phyloP scores from a whole-genome alignment of 2,888 invertebrate species.

The Suillia variegata region DNA sequence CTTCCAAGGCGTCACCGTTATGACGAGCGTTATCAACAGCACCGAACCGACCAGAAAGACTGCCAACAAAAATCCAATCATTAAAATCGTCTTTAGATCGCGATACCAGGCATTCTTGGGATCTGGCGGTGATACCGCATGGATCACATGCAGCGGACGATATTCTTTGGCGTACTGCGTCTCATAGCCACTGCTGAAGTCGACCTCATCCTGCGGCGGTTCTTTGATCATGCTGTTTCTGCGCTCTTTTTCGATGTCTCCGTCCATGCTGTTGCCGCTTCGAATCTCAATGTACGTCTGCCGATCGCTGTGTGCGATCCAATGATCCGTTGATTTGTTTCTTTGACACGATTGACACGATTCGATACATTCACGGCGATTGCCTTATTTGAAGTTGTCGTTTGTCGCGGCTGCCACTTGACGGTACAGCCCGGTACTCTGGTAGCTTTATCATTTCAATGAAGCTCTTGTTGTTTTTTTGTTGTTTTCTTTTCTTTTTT shows the following conservation, averaged over 20 bases:
- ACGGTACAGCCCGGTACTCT: no score
- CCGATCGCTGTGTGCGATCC: neutral
- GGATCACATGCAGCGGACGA: constrained; percentile 38
- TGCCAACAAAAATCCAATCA: constrained; percentile 36
- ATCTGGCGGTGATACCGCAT: constrained; percentile 36
- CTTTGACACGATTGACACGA: neutral
- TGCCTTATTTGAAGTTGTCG: no score
- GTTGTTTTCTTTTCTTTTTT: no score
- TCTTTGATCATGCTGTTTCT: no score
- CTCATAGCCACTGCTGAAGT: constrained; percentile 51
- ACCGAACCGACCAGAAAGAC: constrained; percentile 44
- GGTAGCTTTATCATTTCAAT: no score
- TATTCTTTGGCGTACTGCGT: constrained; percentile 50
- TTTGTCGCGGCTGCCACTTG: no score
- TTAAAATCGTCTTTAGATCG: constrained; percentile 37
- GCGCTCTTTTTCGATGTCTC: neutral
- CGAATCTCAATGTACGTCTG: neutral
- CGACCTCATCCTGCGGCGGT: constrained; percentile 41
- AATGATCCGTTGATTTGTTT: neutral
- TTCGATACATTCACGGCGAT: no score
- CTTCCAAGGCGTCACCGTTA: constrained; percentile 41
- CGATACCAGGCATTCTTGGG: constrained; percentile 45
- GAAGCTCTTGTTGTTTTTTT: no score
- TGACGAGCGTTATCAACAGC: constrained; percentile 40
- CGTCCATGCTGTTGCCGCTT: no score